These are phyloP conservation scores for Akabosia matsudoensis DNA, from an alignment of 1,140 invertebrate species.

Conservation along the genomic window DNA sequence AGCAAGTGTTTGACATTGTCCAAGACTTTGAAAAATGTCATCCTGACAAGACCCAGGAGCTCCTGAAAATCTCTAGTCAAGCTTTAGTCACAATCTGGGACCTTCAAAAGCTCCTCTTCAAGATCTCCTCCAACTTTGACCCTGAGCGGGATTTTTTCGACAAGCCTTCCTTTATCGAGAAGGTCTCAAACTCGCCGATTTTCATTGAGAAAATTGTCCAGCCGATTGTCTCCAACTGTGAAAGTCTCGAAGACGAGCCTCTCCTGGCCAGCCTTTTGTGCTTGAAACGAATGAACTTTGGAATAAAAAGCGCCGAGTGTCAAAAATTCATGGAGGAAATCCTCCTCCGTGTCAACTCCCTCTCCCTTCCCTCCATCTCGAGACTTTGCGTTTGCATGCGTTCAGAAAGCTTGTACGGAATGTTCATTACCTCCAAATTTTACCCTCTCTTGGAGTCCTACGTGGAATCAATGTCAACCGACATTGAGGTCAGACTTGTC, in stretches of 20 bases:
- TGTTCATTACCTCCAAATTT: slow-evolving; percentile 26
- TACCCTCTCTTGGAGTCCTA: slow-evolving; percentile 26
- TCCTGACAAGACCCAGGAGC: not conserved
- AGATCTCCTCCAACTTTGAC: slow-evolving; percentile 30
- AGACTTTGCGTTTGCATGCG: slow-evolving; percentile 34
- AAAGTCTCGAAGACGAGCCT: slow-evolving; percentile 38
- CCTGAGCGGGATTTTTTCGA: slow-evolving; percentile 23
- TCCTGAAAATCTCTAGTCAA: slow-evolving; percentile 39
- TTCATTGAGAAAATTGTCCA: slow-evolving; percentile 35
- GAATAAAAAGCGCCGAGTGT: slow-evolving; percentile 1
- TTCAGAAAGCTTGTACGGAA: slow-evolving; percentile 31
- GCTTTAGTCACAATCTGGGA: slow-evolving; percentile 45
- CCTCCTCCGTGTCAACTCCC: slow-evolving; percentile 16
- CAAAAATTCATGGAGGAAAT: slow-evolving; percentile 35
- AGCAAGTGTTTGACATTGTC: slow-evolving; percentile 38
- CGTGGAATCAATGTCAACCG: slow-evolving; percentile 28
- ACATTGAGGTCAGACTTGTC: slow-evolving; percentile 29
- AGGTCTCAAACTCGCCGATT: slow-evolving; percentile 30
- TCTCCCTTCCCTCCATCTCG: slow-evolving; percentile 37
- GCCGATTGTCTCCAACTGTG: slow-evolving; percentile 25
- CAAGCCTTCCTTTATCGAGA: slow-evolving; percentile 23
- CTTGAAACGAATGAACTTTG: slow-evolving; percentile 34
- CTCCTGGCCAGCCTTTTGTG: slow-evolving; percentile 36
- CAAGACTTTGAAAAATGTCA: not conserved
- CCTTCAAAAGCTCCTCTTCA: slow-evolving; percentile 43